These are phyloP conservation scores for Hemicrepidius hirtus DNA, from an alignment of 2,888 invertebrate genomes.

Conservation along the genomic window DNA sequence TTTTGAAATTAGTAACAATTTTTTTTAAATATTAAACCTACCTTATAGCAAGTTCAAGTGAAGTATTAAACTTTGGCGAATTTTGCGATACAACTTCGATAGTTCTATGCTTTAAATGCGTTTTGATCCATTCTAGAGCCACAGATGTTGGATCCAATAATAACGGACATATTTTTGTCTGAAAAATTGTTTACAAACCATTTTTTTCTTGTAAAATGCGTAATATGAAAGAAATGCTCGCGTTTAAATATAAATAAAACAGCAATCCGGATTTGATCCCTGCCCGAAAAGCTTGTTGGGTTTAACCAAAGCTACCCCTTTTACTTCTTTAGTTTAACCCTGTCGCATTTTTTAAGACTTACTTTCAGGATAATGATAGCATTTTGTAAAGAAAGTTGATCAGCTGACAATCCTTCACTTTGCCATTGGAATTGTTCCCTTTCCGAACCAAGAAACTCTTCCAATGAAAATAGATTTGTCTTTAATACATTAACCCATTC, in stretches of 20 bases:
- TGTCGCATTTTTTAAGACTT: no score
- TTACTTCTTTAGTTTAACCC: no score
- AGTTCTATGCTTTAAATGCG: conserved; percentile 78
- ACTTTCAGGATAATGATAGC: conserved; percentile 87
- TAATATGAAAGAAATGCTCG: no score
- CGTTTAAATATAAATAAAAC: no score
- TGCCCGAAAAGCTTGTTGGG: no score
- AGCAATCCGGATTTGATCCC: no score
- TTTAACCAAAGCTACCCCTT: no score
- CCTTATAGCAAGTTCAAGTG: conserved; percentile 82
- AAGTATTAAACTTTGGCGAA: conserved; percentile 82
- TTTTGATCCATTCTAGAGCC: conserved; percentile 87
- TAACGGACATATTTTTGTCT: conserved; percentile 80
- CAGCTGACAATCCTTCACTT: conserved; percentile 87
- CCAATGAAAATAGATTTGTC: conserved; percentile 72
- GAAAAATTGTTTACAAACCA: no score
- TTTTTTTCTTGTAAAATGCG: no score
- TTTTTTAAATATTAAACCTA: not conserved
- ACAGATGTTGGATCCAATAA: conserved; percentile 93
- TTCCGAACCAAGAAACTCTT: conserved; percentile 79
- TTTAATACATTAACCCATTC: conserved; percentile 66
- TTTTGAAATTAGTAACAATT: not conserved
- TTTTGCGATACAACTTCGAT: conserved; percentile 88
- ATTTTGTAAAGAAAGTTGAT: conserved; percentile 87
- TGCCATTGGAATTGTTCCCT: conserved; percentile 90